Evolutionary conservation across 1,140 invertebrate genomes (phyloP).

Genomic region (Galleria mellonella): DNA sequence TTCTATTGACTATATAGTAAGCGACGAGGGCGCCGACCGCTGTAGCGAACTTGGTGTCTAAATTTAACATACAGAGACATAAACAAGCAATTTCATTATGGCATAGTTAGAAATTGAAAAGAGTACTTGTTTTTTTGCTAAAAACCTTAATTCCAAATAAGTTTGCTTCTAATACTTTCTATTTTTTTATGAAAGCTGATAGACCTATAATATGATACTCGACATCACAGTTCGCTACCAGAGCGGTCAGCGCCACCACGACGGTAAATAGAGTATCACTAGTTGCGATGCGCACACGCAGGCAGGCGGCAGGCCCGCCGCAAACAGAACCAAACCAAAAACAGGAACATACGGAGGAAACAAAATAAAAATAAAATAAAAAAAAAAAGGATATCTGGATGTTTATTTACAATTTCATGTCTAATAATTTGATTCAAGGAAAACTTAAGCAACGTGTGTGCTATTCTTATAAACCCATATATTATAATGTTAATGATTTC

Average conservation of each 20-base stretch:
- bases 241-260: not conserved
- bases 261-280: conserved; percentile 14
- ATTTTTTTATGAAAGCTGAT: too few species aligned
- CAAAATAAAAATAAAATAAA: conserved; percentile 69
- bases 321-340: conserved; percentile 12
- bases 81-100: too few species aligned
- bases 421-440: conserved; percentile 63
- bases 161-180: too few species aligned
- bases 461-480: conserved; percentile 61
- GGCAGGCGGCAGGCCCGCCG: conserved; percentile 11
- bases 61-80: too few species aligned
- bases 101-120: too few species aligned
- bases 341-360: conserved; percentile 14
- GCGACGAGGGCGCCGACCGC: conserved; percentile 2
- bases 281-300: conserved; percentile 20
- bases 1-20: conserved; percentile 50
- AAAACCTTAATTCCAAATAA: too few species aligned
- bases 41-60: not conserved
- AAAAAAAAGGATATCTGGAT: conserved; percentile 70
- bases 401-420: conserved; percentile 69
- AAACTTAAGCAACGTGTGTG: conserved; percentile 61
- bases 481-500: conserved; percentile 54
- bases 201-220: too few species aligned
- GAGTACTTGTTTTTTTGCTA: too few species aligned
- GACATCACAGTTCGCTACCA: not conserved